Evolutionary conservation across 2,797 vertebrate species (phyloP).

Genomic region (Leptodactylus fallax): DNA sequence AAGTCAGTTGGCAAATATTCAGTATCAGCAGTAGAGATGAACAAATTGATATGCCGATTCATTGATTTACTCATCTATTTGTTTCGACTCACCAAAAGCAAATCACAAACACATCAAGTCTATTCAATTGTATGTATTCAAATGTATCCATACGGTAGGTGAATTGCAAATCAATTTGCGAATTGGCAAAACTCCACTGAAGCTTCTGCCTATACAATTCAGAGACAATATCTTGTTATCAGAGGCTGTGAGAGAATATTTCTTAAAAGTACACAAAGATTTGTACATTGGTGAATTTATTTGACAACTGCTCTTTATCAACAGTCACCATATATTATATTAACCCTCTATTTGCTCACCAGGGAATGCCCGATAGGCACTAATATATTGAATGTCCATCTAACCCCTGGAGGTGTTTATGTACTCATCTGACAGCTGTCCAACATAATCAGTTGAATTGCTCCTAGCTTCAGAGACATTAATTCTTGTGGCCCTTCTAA

Average conservation of each 20-base stretch:
- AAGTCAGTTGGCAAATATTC: background rate
- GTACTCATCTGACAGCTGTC: slow-evolving; percentile 63
- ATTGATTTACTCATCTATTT: slow-evolving; percentile 7
- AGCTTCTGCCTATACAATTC: background rate
- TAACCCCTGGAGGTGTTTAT: slow-evolving; percentile 53
- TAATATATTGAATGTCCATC: slow-evolving; percentile 52
- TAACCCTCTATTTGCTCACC: slow-evolving; percentile 39
- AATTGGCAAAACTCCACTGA: background rate
- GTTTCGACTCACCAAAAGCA: background rate
- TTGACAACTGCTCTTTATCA: slow-evolving; percentile 43
- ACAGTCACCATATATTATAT: slow-evolving; percentile 52
- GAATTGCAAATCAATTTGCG: background rate
- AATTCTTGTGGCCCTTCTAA: slow-evolving; percentile 60
- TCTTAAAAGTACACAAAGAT: slow-evolving; percentile 30
- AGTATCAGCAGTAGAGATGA: background rate
- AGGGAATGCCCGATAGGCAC: slow-evolving; percentile 31
- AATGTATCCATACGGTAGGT: background rate
- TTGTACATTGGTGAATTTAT: slow-evolving; percentile 40
- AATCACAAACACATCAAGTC: background rate
- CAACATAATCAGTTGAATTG: slow-evolving; percentile 60
- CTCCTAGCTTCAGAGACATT: slow-evolving; percentile 56
- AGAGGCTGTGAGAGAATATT: background rate
- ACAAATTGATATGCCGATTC: background rate
- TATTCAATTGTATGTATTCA: background rate
- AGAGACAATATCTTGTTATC: background rate